phyloP scores from a whole-genome alignment of 2,797 vertebrate genomes.

The Diglossa cyanea region DNA sequence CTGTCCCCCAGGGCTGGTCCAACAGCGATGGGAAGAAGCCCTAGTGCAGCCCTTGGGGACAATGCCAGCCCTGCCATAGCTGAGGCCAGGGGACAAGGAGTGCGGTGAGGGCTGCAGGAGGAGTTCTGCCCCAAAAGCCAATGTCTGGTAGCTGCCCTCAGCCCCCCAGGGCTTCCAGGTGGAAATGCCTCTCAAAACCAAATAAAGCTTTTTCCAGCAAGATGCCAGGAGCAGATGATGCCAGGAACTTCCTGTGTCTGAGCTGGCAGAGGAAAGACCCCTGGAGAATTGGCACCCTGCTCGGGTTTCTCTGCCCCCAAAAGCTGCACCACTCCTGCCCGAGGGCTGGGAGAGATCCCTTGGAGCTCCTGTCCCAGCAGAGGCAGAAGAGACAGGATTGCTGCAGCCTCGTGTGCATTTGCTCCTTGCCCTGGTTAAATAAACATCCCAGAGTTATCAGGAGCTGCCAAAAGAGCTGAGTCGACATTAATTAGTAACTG shows the following conservation, averaged over 20 bases:
- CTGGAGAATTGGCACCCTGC: not conserved
- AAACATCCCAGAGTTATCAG: not conserved
- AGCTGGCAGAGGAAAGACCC: not conserved
- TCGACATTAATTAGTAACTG: constrained; percentile 62
- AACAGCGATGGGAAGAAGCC: not conserved
- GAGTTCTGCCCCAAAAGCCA: not conserved
- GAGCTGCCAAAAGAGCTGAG: not conserved
- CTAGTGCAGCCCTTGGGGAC: not conserved
- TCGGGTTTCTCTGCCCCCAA: fast-evolving
- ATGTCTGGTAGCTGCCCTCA: fast-evolving
- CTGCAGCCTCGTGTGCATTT: not conserved
- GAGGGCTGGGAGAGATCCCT: fast-evolving
- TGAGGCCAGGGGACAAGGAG: not conserved
- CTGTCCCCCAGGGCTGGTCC: not conserved
- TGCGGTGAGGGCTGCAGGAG: not conserved
- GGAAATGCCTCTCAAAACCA: not conserved
- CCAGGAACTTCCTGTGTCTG: not conserved
- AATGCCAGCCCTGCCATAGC: not conserved
- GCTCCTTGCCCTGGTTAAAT: constrained; percentile 54
- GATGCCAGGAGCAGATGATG: not conserved
- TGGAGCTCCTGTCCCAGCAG: not conserved
- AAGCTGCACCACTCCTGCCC: not conserved
- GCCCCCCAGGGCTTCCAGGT: not conserved
- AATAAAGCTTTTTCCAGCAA: not conserved
- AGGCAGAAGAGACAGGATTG: not conserved